Conservation (phyloP, 2,797 vertebrate genomes). For the Acanthurus leucopareius region DNA sequence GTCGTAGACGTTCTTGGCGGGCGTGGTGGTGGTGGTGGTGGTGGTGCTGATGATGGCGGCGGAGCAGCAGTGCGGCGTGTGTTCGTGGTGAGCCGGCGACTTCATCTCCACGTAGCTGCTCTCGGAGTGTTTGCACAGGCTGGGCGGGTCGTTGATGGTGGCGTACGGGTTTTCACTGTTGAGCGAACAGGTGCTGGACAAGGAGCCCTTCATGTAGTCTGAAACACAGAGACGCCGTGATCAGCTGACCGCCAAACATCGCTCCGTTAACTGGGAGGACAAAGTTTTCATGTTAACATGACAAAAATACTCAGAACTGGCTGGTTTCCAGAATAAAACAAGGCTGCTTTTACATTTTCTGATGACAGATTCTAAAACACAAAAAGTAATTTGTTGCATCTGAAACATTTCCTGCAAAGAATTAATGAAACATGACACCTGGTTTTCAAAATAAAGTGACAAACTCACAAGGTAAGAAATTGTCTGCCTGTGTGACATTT, state of each 20-base stretch:
- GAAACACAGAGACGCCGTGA: background rate
- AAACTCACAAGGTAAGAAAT: too few species aligned
- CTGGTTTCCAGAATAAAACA: background rate
- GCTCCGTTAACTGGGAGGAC: background rate
- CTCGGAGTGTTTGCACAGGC: slow-evolving; percentile 92
- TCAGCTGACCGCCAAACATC: background rate
- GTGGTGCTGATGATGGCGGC: slow-evolving; percentile 82
- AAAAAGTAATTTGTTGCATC: too few species aligned
- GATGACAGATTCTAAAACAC: background rate
- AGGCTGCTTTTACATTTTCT: background rate
- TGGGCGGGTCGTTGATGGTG: slow-evolving; percentile 95
- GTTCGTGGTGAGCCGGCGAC: slow-evolving; percentile 90
- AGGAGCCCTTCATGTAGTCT: slow-evolving; percentile 97
- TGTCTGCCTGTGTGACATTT: background rate
- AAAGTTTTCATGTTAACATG: background rate
- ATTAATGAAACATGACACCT: background rate
- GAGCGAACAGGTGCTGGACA: slow-evolving; percentile 96
- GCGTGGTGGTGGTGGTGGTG: slow-evolving; percentile 54
- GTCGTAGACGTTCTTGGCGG: slow-evolving; percentile 93
- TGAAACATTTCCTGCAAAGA: slow-evolving; percentile 2
- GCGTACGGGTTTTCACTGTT: slow-evolving; percentile 98
- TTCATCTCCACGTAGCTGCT: slow-evolving; percentile 99
- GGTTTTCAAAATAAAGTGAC: background rate
- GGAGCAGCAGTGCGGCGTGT: slow-evolving; percentile 85
- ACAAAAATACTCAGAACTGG: background rate